Percentiles rank a stretch among this genome's conserved stretches.
Conservation (phyloP, 2,797 vertebrate species). For the Acanthiza pusilla region DNA sequence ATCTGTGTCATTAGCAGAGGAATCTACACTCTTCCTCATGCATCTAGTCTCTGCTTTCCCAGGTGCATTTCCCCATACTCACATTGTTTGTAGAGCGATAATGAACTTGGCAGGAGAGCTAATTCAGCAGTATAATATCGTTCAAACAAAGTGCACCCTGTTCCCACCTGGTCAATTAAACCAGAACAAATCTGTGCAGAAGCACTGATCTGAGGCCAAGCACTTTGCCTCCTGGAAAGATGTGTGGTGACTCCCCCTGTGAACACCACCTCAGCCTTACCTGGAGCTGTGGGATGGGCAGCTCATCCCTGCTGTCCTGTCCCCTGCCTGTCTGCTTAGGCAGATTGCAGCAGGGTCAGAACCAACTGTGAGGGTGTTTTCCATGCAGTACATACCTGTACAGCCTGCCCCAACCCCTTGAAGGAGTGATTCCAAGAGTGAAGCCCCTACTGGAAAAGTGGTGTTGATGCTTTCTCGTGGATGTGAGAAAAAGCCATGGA, state of each 20-base stretch:
- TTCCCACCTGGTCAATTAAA: conserved; percentile 61
- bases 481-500: background rate
- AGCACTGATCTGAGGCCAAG: conserved; percentile 53
- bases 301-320: background rate
- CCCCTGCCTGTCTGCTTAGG: background rate
- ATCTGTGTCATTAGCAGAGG: conserved; percentile 38
- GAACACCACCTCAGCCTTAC: background rate
- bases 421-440: background rate
- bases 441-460: background rate
- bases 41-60: conserved; percentile 44
- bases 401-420: background rate
- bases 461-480: rapidly evolving
- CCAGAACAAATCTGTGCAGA: conserved; percentile 46
- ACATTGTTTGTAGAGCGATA: conserved; percentile 61
- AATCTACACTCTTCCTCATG: conserved; percentile 32
- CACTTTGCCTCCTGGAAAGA: conserved; percentile 26
- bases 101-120: conserved; percentile 57
- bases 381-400: background rate
- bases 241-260: background rate
- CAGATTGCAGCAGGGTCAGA: background rate
- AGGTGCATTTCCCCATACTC: conserved; percentile 51
- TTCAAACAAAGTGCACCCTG: conserved; percentile 46
- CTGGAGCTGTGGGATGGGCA: background rate
- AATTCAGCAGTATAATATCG: conserved; percentile 54
- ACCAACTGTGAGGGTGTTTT: background rate